phyloP scores from a whole-genome alignment of 2,888 invertebrate genomes.

The Diarsia dahlii region DNA sequence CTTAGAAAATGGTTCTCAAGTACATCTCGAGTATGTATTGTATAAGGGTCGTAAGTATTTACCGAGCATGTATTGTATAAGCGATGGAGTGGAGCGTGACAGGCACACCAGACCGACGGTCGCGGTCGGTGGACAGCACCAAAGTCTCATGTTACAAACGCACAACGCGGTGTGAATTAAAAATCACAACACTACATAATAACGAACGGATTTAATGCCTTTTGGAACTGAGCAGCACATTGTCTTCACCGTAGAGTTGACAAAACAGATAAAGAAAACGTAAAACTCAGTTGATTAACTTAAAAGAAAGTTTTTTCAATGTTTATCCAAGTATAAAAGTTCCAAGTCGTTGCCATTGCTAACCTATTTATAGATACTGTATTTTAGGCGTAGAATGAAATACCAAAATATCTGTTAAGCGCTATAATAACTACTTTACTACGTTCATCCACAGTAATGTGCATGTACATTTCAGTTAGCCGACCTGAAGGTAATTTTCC shows the following conservation, averaged over 20 bases:
- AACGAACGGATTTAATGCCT: constrained; percentile 59
- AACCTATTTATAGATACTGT: not conserved
- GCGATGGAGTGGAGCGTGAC: constrained; percentile 73
- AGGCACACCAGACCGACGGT: constrained; percentile 73
- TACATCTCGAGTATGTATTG: constrained; percentile 45
- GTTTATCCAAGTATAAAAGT: not conserved
- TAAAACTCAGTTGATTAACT: constrained; percentile 1
- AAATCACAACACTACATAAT: constrained; percentile 69
- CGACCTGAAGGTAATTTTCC: constrained; percentile 31
- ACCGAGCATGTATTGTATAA: constrained; percentile 69
- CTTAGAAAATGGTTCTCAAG: constrained; percentile 38
- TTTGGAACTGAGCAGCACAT: constrained; percentile 52
- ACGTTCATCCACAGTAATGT: constrained; percentile 15
- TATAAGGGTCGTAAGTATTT: constrained; percentile 60
- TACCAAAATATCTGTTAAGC: constrained; percentile 1
- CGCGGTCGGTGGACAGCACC: constrained; percentile 77
- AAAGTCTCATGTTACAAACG: constrained; percentile 78
- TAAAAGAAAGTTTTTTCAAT: not conserved
- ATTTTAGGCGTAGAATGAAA: not conserved
- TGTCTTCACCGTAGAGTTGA: constrained; percentile 52
- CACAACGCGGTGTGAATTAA: constrained; percentile 80
- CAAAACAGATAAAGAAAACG: constrained; percentile 35
- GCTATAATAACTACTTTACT: constrained; percentile 9
- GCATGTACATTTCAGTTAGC: constrained; percentile 17
- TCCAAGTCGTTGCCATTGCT: not conserved